Evolutionary conservation across 2,797 vertebrate species (phyloP).

Genomic region (Clarias platycephalus): DNA sequence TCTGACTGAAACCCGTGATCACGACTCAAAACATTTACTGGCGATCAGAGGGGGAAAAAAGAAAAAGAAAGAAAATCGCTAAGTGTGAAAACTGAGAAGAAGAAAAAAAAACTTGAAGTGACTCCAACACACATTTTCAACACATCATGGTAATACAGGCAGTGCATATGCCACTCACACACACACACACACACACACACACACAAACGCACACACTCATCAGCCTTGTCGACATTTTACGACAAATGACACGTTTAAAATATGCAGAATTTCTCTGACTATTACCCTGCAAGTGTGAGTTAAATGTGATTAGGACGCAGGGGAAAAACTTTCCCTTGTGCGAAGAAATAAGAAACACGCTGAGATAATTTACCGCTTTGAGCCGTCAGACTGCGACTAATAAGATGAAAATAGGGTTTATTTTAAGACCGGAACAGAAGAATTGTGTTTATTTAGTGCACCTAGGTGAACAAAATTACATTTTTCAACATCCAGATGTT

Average conservation of each 20-base stretch:
- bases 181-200: neutral
- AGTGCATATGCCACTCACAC: neutral
- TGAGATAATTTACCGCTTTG: constrained; percentile 15
- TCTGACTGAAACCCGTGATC: neutral
- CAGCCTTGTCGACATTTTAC: neutral
- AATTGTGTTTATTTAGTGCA: constrained; percentile 27
- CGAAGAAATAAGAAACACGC: constrained; percentile 11
- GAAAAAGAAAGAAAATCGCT: neutral
- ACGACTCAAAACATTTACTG: neutral
- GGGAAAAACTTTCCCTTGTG: constrained; percentile 8
- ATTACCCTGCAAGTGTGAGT: neutral
- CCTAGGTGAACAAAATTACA: neutral
- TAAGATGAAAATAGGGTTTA: constrained; percentile 13
- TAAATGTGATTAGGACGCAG: neutral
- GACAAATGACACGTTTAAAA: neutral
- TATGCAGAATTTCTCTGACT: neutral
- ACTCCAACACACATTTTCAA: neutral
- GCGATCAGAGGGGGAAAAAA: neutral
- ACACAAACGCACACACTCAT: neutral
- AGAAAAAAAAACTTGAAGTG: neutral
- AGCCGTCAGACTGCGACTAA: constrained; percentile 35
- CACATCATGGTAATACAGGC: neutral
- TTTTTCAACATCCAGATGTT: constrained; percentile 37
- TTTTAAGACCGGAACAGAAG: constrained; percentile 3
- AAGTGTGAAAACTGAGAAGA: neutral